Base-by-base conservation (phyloP, 35 echinoderm and acorn worm genomes). In the Ptychodera flava region DNA sequence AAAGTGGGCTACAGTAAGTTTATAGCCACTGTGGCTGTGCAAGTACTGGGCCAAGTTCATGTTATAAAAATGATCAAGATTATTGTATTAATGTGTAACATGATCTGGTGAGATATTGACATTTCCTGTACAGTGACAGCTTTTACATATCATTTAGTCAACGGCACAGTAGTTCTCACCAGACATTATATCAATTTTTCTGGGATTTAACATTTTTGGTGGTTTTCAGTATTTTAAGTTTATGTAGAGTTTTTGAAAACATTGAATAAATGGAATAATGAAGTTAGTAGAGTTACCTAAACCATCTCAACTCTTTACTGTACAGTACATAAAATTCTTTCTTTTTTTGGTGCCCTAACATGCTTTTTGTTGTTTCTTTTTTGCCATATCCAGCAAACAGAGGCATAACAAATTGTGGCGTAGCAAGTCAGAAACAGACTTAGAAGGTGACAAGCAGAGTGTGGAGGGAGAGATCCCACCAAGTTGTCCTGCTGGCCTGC, bases 371-470 rank as follows among this genome's bases (percentile, higher is more conserved):
- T 81, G 32, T 76, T 78, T 84, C 14, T 82, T 80, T 80, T 1
- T 85, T 82, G 16, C 35, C n/a, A n/a, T n/a, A n/a, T n/a, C n/a
- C 37, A 99, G 96, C 78, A 89, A 91, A 32, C 90, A 99, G 76
- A 79, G 96, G 89, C 90, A 92, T 86, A 99, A 91, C 38, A 79
- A 85, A 34, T 84, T 99, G 30, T 99, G 93, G 90, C 87, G 96
- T 31, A 94, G 93, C 32, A 94, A 99, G 75, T 99, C 96, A 15
- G 96, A 99, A 78, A 92, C 92, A 79, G 85, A 87, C 64, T 90
- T 99, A 33, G 89, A 64, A 12, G 6, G 45, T 22, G 45, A 64
- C 22, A 6, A 22, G 6, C 45, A 64, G 22, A 22, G 80, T 33
- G 94, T 93, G 15, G 83, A 86, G n/a, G 96, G 92, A n/a, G 84